These are phyloP conservation scores for Scartelaos histophorus DNA, from an alignment of 2,113 vertebrate genomes.

Conservation along the genomic window DNA sequence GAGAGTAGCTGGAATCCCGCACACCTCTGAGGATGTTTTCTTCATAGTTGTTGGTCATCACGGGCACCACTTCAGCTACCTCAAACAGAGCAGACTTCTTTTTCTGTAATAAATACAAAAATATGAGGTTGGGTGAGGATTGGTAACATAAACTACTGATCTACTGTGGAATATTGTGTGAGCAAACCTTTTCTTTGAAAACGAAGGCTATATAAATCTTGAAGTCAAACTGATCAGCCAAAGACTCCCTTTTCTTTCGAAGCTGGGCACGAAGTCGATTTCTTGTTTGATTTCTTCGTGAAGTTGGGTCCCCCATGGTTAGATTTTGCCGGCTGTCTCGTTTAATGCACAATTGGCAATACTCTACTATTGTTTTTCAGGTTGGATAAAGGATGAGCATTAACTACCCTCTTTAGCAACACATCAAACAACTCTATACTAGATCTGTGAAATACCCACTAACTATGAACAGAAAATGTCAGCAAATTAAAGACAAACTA, in stretches of 20 bases:
- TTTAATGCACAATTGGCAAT: constrained; percentile 48
- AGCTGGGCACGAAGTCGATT: constrained; percentile 99
- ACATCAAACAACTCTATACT: constrained; percentile 62
- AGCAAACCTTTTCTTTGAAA: constrained; percentile 98
- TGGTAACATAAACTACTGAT: neutral
- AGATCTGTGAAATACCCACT: constrained; percentile 56
- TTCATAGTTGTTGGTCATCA: constrained; percentile 99
- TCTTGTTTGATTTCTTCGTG: constrained; percentile 98
- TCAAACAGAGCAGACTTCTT: constrained; percentile 99
- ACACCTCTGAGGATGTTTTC: constrained; percentile 98
- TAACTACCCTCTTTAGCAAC: constrained; percentile 63
- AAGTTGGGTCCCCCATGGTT: constrained; percentile 99
- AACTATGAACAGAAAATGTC: constrained; percentile 66
- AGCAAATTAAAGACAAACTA: constrained; percentile 65
- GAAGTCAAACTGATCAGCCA: constrained; percentile 99
- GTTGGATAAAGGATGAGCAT: constrained; percentile 46
- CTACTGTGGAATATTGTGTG: neutral
- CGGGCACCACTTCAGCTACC: constrained; percentile 98
- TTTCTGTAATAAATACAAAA: constrained; percentile 76
- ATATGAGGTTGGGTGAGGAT: neutral
- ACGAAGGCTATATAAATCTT: constrained; percentile 99
- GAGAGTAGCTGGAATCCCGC: constrained; percentile 95
- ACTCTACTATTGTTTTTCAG: constrained; percentile 41
- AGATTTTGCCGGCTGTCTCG: constrained; percentile 76
- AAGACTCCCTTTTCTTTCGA: constrained; percentile 99